Evolutionary conservation across 1,140 invertebrate genomes (phyloP).

Genomic region (Drosophila asahinai): DNA sequence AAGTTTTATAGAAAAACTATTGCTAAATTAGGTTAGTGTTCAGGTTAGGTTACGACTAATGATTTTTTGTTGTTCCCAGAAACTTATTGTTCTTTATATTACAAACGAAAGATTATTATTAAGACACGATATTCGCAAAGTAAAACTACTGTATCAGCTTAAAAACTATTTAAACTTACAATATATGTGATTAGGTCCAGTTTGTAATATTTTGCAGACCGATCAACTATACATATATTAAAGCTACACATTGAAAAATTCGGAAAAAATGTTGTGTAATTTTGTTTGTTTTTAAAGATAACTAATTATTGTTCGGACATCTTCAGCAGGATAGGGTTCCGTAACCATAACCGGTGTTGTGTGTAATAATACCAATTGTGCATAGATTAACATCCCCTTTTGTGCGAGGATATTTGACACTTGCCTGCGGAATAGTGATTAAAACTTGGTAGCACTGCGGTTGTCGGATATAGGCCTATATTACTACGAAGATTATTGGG

Average conservation of each 20-base stretch:
- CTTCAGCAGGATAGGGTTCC: background rate
- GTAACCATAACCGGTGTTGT: conserved; percentile 21
- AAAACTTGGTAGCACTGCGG: conserved; percentile 90
- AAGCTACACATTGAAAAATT: background rate
- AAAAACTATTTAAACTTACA: background rate
- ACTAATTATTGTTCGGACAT: background rate
- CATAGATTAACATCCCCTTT: background rate
- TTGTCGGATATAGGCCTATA: conserved; percentile 85
- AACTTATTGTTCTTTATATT: too few species aligned
- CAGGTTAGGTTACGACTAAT: too few species aligned
- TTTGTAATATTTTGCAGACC: background rate
- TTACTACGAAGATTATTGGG: conserved; percentile 85
- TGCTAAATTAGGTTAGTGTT: too few species aligned
- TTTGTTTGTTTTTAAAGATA: background rate
- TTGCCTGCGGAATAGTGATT: conserved; percentile 90
- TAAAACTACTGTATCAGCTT: background rate
- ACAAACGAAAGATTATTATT: too few species aligned
- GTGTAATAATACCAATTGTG: conserved; percentile 17
- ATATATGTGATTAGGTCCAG: background rate
- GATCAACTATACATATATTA: background rate
- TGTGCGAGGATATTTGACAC: conserved; percentile 67
- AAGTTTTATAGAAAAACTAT: background rate
- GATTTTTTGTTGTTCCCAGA: too few species aligned
- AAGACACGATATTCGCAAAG: too few species aligned
- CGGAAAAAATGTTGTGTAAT: background rate